Evolutionary conservation across 1,140 invertebrate genomes (phyloP).

Genomic region (Drosophila repleta): DNA sequence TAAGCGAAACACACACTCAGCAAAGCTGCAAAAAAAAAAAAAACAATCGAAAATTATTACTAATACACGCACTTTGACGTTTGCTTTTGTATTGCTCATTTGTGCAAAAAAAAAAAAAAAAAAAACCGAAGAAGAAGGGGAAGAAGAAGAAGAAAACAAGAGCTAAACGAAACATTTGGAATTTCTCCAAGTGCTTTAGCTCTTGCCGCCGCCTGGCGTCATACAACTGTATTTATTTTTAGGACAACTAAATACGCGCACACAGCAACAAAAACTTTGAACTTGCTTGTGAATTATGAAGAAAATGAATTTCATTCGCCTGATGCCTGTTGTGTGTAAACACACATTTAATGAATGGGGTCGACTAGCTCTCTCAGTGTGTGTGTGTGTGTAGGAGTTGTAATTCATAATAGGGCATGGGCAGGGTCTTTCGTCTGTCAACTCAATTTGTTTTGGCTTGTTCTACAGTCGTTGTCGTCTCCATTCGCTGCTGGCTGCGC

Average conservation of each 20-base stretch:
- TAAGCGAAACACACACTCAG: slow-evolving; percentile 38
- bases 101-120: slow-evolving; percentile 29
- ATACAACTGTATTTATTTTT: slow-evolving; percentile 79
- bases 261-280: slow-evolving; percentile 45
- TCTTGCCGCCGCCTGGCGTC: slow-evolving; percentile 42
- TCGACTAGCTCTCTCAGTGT: slow-evolving; percentile 22
- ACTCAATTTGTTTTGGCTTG: slow-evolving; percentile 59
- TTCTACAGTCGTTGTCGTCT: slow-evolving; percentile 28
- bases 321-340: slow-evolving; percentile 60
- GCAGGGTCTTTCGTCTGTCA: slow-evolving; percentile 40
- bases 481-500: slow-evolving; percentile 25
- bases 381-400: slow-evolving; percentile 26
- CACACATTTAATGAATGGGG: slow-evolving; percentile 55
- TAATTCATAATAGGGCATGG: slow-evolving; percentile 26
- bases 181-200: slow-evolving; percentile 69
- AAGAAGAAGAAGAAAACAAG: not conserved
- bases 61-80: slow-evolving; percentile 22
- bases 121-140: too few species aligned
- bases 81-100: slow-evolving; percentile 20
- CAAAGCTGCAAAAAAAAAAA: slow-evolving; percentile 8
- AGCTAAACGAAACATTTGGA: slow-evolving; percentile 55
- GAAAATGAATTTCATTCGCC: slow-evolving; percentile 50
- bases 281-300: slow-evolving; percentile 61
- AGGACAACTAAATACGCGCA: slow-evolving; percentile 63
- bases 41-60: slow-evolving; percentile 41